Evolutionary conservation across 1,140 invertebrate species (phyloP).

Genomic region (Drosophila mojavensis): DNA sequence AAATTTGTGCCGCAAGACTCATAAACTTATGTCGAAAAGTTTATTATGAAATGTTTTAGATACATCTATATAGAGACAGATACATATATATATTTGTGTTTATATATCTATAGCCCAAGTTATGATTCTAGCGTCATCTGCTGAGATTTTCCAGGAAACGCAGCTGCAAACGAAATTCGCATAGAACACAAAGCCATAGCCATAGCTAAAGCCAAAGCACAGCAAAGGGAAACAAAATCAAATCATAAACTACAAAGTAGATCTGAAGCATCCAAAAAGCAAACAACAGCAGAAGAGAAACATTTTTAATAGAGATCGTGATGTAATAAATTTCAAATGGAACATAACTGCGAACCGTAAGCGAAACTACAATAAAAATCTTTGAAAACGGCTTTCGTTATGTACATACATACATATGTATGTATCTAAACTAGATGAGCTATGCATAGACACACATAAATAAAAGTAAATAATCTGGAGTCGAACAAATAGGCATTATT

Average conservation of each 20-base stretch:
- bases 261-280: constrained; percentile 39
- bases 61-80: background rate
- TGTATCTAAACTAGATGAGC: constrained; percentile 28
- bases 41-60: constrained; percentile 50
- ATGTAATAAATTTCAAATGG: constrained; percentile 72
- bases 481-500: constrained; percentile 52
- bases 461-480: constrained; percentile 29
- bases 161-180: constrained; percentile 75
- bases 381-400: constrained; percentile 45
- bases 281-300: constrained; percentile 19
- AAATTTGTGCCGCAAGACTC: constrained; percentile 61
- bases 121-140: constrained; percentile 48
- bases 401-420: background rate
- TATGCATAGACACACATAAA: constrained; percentile 43
- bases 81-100: background rate
- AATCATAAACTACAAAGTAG: constrained; percentile 59
- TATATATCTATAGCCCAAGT: constrained; percentile 17
- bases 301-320: constrained; percentile 54
- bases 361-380: constrained; percentile 43
- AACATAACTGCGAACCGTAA: constrained; percentile 29
- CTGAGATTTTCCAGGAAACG: constrained; percentile 75
- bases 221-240: constrained; percentile 23
- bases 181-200: constrained; percentile 26
- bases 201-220: background rate
- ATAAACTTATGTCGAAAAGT: constrained; percentile 69